A percentile compares a stretch with the other conserved stretches of the same genome.
Evolutionary conservation across 1,140 invertebrate genomes (phyloP).

Genomic region (Lerema accius): DNA sequence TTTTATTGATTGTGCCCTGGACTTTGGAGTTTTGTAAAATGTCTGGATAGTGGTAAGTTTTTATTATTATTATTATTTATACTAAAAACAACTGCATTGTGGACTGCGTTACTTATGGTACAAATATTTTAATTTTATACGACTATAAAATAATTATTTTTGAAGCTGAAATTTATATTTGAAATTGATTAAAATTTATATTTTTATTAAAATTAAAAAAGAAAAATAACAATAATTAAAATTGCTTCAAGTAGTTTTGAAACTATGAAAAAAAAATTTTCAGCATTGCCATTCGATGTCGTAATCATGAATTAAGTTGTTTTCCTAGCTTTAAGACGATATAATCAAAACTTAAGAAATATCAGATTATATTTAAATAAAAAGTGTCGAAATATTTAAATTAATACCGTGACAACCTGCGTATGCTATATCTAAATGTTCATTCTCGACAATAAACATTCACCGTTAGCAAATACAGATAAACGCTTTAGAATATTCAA

Average conservation of each 20-base stretch:
- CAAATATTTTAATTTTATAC: neutral
- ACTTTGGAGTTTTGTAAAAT: neutral
- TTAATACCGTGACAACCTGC: conserved; percentile 3
- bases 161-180: too few species aligned
- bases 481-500: neutral
- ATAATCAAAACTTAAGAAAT: neutral
- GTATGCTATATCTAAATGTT: conserved; percentile 16
- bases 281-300: too few species aligned
- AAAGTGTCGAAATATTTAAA: conserved; percentile 17
- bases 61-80: neutral
- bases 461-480: conserved; percentile 20
- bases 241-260: too few species aligned
- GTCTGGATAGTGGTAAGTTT: neutral
- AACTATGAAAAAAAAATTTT: too few species aligned
- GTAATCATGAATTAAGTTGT: too few species aligned
- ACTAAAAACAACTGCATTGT: too few species aligned
- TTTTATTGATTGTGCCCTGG: neutral
- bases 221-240: too few species aligned
- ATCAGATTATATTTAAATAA: neutral
- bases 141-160: too few species aligned
- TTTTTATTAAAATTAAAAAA: too few species aligned
- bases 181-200: too few species aligned
- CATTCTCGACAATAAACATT: conserved; percentile 5
- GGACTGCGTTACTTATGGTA: too few species aligned
- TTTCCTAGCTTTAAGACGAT: too few species aligned